Evolutionary conservation across 2,113 vertebrate genomes (phyloP).

Genomic region (Synchiropus splendidus): DNA sequence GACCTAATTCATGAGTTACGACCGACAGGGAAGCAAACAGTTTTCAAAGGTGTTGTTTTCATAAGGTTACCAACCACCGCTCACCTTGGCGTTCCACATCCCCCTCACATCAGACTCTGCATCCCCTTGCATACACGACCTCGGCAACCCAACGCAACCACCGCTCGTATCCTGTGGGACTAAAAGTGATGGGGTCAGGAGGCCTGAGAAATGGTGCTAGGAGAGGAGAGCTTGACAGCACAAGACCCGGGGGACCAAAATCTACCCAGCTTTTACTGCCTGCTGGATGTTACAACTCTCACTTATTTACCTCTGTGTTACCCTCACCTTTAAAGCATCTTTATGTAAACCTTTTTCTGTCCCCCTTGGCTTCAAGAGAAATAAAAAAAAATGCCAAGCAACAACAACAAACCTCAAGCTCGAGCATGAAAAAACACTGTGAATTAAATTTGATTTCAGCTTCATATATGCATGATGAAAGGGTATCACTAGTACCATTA

Average conservation of each 20-base stretch:
- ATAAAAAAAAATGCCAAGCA: conserved; percentile 10
- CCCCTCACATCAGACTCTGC: conserved; percentile 20
- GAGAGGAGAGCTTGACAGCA: conserved; percentile 39
- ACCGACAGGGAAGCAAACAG: conserved; percentile 33
- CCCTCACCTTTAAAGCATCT: neutral
- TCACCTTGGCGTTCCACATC: conserved; percentile 26
- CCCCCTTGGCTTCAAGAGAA: conserved; percentile 13
- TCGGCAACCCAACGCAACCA: conserved; percentile 30
- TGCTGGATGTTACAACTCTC: conserved; percentile 22
- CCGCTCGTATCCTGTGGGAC: conserved; percentile 36
- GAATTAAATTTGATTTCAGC: too few species aligned
- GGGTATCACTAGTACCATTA: too few species aligned
- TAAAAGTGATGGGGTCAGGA: conserved; percentile 22
- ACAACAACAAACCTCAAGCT: conserved; percentile 14
- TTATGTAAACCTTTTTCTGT: conserved; percentile 15
- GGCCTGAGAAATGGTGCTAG: conserved; percentile 30
- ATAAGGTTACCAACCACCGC: conserved; percentile 24
- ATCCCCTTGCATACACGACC: conserved; percentile 11
- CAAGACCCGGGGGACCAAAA: conserved; percentile 22
- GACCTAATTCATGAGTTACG: conserved; percentile 37
- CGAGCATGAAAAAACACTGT: too few species aligned
- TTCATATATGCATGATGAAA: too few species aligned
- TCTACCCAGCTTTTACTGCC: conserved; percentile 12
- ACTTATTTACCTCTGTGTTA: conserved; percentile 21
- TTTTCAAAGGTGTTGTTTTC: conserved; percentile 42